Percentiles rank a stretch among this genome's conserved stretches.
These are phyloP conservation scores for Diadophis punctatus DNA, from an alignment of 2,113 vertebrate species.

Conservation along the genomic window DNA sequence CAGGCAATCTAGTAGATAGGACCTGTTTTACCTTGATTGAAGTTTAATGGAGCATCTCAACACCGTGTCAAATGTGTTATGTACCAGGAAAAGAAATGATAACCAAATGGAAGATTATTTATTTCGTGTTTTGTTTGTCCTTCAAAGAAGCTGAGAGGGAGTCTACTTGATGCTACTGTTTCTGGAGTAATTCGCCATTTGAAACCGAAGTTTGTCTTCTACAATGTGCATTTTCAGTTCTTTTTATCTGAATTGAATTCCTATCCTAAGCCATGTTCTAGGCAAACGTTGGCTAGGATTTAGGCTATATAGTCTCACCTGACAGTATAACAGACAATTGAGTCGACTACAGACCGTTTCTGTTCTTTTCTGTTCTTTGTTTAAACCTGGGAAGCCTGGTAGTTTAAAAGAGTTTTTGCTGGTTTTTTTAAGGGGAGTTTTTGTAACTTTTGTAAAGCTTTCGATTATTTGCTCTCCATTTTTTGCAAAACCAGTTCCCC, in stretches of 20 bases:
- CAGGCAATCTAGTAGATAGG: slow-evolving; percentile 11
- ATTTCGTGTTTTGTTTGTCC: not conserved
- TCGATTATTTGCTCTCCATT: fast-evolving
- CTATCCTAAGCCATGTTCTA: not conserved
- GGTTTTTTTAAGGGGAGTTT: not conserved
- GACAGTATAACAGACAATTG: too few relatives aligned
- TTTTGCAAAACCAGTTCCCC: fast-evolving
- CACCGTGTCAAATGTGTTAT: slow-evolving; percentile 23
- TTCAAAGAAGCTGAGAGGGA: not conserved
- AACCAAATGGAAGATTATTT: slow-evolving; percentile 21
- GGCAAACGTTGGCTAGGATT: not conserved
- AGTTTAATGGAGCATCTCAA: slow-evolving; percentile 47
- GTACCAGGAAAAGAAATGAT: slow-evolving; percentile 40
- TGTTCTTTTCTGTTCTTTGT: not conserved
- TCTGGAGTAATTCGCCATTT: slow-evolving; percentile 7
- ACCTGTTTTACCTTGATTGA: slow-evolving; percentile 28
- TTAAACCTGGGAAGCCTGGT: not conserved
- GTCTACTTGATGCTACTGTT: not conserved
- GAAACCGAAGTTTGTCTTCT: not conserved
- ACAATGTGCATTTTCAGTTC: not conserved
- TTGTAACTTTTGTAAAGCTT: not conserved
- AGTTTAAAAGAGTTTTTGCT: not conserved
- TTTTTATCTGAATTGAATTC: not conserved
- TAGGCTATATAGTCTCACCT: not conserved
- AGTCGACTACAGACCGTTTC: not conserved